Evolutionary conservation across 2,113 vertebrate genomes (phyloP), one percentile per base, ranked within the genome.

Genomic region (Erythrocercus mccallii): DNA sequence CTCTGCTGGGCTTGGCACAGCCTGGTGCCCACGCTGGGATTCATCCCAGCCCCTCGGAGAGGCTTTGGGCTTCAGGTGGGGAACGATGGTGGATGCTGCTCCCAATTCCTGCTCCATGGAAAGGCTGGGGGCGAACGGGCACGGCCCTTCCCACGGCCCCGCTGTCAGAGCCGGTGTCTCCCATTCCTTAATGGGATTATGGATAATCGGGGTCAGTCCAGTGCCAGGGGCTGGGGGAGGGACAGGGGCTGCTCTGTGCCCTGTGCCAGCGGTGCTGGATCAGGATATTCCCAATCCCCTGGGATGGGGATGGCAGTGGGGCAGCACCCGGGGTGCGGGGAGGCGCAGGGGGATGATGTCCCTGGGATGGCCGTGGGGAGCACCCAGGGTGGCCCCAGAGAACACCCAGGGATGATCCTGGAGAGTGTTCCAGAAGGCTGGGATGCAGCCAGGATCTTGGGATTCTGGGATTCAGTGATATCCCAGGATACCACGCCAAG

Each of bases 401-500:
- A 19, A 3, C 33, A 7, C 5, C 10, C 31, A 1, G 31, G 66
- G 44, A 0, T 23, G 44, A 1, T 2, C 9, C 12, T 4, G 15
- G 58, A 23, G 56, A 47, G 9, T 3, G 3, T 17, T 37, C 42
- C 18, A 0, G 35, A 17, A 6, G 2, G 20, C 24, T 3, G 70
- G 71, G 31, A 8, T 66, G 35, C 69, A 30, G n/a, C 4, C 3
- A 27, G 45, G 14, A 22, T 4, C 11, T 22, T 1, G 17, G 58
- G 18, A 2, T 17, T 22, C 16, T 0, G 10, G 54, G 47, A 7
- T 40, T 10, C 53, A 1, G 24, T 0, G 31, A 44, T 4, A 12
- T 4, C 60, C 66, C 2, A 0, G 42, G 70, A 5, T 1, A 2
- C 11, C 6, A 0, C 0, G 11, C 3, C 28, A 10, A 27, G 16